Conservation (phyloP, 2,113 vertebrate genomes). For the Poeciliopsis prolifica region DNA sequence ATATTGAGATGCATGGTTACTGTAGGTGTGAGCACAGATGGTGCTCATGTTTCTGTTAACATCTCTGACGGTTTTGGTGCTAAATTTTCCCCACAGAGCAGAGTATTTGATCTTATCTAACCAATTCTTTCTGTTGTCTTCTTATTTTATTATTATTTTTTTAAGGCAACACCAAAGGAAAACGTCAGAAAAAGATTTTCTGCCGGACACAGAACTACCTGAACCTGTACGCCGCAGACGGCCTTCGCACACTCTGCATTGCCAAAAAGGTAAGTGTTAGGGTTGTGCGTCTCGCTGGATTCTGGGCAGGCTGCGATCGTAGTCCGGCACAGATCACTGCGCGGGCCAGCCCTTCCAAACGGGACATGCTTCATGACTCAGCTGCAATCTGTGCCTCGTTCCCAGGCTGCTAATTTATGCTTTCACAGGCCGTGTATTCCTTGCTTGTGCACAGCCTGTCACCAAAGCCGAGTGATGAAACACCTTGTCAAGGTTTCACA, state of each 20-base stretch:
- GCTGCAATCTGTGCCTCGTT: slow-evolving; percentile 61
- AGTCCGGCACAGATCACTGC: slow-evolving; percentile 46
- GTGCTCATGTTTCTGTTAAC: slow-evolving; percentile 44
- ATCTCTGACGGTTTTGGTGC: slow-evolving; percentile 20
- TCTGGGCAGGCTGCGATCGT: slow-evolving; percentile 33
- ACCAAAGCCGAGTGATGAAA: slow-evolving; percentile 43
- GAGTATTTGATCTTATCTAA: neutral
- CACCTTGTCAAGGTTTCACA: slow-evolving; percentile 48
- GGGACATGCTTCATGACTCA: slow-evolving; percentile 65
- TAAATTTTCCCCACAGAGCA: slow-evolving; percentile 30
- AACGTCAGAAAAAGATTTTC: slow-evolving; percentile 89
- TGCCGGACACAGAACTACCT: slow-evolving; percentile 94
- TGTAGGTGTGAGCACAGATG: slow-evolving; percentile 66
- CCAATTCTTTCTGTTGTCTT: neutral
- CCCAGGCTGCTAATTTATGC: slow-evolving; percentile 68
- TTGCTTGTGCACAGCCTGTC: slow-evolving; percentile 33
- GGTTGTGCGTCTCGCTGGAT: slow-evolving; percentile 21
- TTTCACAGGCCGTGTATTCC: slow-evolving; percentile 46
- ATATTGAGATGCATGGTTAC: slow-evolving; percentile 24
- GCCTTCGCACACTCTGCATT: slow-evolving; percentile 95
- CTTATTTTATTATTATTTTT: slow-evolving; percentile 5
- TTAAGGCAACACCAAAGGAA: slow-evolving; percentile 86
- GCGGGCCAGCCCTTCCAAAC: slow-evolving; percentile 36
- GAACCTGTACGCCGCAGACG: slow-evolving; percentile 91
- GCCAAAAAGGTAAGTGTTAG: slow-evolving; percentile 88